Percentiles rank a stretch among this genome's conserved stretches.
phyloP scores from a whole-genome alignment of 2,888 invertebrate species.

The Agriopis marginaria region DNA sequence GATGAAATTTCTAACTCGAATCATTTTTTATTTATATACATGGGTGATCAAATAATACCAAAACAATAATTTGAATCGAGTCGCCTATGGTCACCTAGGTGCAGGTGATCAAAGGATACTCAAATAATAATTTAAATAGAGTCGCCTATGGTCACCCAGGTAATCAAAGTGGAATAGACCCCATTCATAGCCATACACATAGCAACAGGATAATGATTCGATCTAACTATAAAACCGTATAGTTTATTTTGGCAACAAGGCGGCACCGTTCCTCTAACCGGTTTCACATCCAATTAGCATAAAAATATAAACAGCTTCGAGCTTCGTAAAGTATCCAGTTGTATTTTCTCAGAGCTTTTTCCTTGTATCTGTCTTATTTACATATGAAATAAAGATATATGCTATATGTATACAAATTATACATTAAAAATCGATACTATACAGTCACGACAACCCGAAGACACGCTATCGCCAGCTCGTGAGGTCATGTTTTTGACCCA shows the following conservation, averaged over 20 bases:
- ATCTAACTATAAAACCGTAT: not conserved
- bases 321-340: not conserved
- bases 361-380: slow-evolving; percentile 11
- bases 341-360: slow-evolving; percentile 10
- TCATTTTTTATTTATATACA: too few relatives aligned
- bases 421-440: not conserved
- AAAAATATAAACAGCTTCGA: slow-evolving; percentile 9
- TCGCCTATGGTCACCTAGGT: too few relatives aligned
- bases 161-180: too few relatives aligned
- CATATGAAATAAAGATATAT: not conserved
- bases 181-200: not conserved
- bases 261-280: not conserved
- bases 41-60: too few relatives aligned
- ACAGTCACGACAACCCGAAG: not conserved
- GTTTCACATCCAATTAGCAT: slow-evolving; percentile 8
- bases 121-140: too few relatives aligned
- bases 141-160: too few relatives aligned
- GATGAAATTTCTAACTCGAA: too few relatives aligned
- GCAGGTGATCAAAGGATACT: too few relatives aligned
- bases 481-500: slow-evolving; percentile 14
- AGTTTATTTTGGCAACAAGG: not conserved
- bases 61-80: too few relatives aligned
- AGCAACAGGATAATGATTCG: not conserved
- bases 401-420: not conserved
- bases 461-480: slow-evolving; percentile 2